A percentile compares a stretch with the other conserved stretches of the same genome.
Evolutionary conservation across 2,888 invertebrate species (phyloP).

Genomic region (Conus canariensis): DNA sequence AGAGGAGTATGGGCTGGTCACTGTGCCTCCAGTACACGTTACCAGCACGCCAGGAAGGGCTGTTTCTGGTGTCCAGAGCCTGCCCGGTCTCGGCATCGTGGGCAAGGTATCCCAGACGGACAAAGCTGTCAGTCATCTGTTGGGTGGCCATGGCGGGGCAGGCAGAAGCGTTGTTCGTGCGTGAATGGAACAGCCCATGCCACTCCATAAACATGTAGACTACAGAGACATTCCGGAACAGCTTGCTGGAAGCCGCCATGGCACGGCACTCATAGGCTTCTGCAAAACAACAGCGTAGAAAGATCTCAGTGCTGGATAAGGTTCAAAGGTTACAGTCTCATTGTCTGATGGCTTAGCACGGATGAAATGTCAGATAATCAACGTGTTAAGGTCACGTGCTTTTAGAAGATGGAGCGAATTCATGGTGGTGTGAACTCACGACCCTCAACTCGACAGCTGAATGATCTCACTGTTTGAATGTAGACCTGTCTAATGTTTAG

Average conservation of each 20-base stretch:
- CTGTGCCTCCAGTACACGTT: conserved; percentile 63
- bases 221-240: conserved; percentile 60
- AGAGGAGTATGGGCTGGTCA: conserved; percentile 41
- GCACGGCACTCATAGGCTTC: conserved; percentile 10
- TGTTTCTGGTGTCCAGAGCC: conserved; percentile 51
- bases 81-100: conserved; percentile 56
- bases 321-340: too few relatives aligned
- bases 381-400: too few relatives aligned
- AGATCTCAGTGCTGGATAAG: too few relatives aligned
- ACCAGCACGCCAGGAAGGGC: conserved; percentile 58
- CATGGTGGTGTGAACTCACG: too few relatives aligned
- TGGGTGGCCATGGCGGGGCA: conserved; percentile 57
- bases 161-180: conserved; percentile 55
- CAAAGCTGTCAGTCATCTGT: conserved; percentile 51
- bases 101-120: conserved; percentile 55
- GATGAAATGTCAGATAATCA: too few relatives aligned
- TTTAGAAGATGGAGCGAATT: too few relatives aligned
- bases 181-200: conserved; percentile 65
- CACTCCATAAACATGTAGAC: conserved; percentile 73
- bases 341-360: too few relatives aligned
- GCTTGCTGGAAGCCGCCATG: conserved; percentile 53
- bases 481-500: too few relatives aligned
- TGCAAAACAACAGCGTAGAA: too few relatives aligned
- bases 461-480: too few relatives aligned
- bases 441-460: too few relatives aligned